Evolutionary conservation across 2,797 vertebrate genomes (phyloP).

Genomic region (Tympanoctomys barrerae): DNA sequence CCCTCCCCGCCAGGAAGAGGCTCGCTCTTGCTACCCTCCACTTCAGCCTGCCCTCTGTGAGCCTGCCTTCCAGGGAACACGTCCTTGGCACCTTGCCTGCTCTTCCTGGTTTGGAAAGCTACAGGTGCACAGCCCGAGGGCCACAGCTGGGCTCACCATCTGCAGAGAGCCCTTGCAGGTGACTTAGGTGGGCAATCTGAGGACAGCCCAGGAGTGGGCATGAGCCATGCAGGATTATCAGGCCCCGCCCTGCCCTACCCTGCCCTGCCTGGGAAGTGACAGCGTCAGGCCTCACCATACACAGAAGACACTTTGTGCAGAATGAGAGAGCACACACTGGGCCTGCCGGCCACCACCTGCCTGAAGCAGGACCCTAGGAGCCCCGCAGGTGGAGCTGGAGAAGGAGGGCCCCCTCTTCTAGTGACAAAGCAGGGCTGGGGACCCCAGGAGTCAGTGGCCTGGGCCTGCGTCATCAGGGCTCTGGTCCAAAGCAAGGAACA

Average conservation of each 20-base stretch:
- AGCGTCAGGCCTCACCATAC: neutral
- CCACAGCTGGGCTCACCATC: too few relatives aligned
- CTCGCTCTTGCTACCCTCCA: neutral
- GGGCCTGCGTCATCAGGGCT: neutral
- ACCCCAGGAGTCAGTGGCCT: neutral
- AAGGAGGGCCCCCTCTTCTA: too few relatives aligned
- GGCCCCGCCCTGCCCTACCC: neutral
- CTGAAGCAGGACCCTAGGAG: neutral
- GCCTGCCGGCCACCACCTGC: neutral
- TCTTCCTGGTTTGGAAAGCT: neutral
- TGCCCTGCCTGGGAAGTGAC: neutral
- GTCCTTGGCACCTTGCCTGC: neutral
- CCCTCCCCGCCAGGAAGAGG: neutral
- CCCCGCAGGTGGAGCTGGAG: neutral
- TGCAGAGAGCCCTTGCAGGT: neutral
- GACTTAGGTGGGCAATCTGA: neutral
- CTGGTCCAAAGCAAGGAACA: accelerated
- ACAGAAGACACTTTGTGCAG: neutral
- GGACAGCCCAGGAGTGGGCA: neutral
- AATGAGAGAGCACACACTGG: neutral
- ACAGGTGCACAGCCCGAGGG: neutral
- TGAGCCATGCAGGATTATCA: neutral
- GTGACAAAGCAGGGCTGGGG: neutral
- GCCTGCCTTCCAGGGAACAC: neutral
- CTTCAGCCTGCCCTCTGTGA: neutral